Evolutionary conservation across 2,888 invertebrate genomes (phyloP).

Genomic region (Leucozona laternaria): DNA sequence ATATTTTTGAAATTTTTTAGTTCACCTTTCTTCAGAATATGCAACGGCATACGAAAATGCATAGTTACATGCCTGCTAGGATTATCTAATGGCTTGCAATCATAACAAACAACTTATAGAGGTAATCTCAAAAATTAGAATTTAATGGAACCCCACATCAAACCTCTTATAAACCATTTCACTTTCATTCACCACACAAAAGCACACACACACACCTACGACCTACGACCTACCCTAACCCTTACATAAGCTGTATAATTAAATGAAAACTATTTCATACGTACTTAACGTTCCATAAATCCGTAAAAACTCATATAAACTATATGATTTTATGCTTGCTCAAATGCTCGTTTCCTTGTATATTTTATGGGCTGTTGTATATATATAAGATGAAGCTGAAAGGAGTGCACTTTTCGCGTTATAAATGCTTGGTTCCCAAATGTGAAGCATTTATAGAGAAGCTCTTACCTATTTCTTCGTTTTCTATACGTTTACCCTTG

Average conservation of each 20-base stretch:
- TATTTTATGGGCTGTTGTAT: slow-evolving; percentile 36
- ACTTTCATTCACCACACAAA: not conserved
- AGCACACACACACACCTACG: not conserved
- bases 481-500: slow-evolving; percentile 27
- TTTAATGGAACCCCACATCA: too few relatives aligned
- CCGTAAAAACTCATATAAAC: slow-evolving; percentile 74
- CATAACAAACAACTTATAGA: too few relatives aligned
- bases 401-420: slow-evolving; percentile 44
- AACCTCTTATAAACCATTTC: not conserved
- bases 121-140: too few relatives aligned
- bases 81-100: too few relatives aligned
- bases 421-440: slow-evolving; percentile 9
- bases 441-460: not conserved
- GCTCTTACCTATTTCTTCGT: not conserved
- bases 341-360: slow-evolving; percentile 48
- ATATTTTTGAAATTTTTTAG: too few relatives aligned
- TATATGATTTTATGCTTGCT: slow-evolving; percentile 73
- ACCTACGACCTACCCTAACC: too few relatives aligned
- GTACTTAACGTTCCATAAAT: slow-evolving; percentile 71
- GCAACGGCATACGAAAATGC: too few relatives aligned
- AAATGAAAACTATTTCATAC: slow-evolving; percentile 74
- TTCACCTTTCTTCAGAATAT: too few relatives aligned
- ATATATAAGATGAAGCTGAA: slow-evolving; percentile 4
- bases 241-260: slow-evolving; percentile 68
- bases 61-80: too few relatives aligned